Conservation (phyloP, 64 coral and sea anemone genomes). For the Montipora foliosa region DNA sequence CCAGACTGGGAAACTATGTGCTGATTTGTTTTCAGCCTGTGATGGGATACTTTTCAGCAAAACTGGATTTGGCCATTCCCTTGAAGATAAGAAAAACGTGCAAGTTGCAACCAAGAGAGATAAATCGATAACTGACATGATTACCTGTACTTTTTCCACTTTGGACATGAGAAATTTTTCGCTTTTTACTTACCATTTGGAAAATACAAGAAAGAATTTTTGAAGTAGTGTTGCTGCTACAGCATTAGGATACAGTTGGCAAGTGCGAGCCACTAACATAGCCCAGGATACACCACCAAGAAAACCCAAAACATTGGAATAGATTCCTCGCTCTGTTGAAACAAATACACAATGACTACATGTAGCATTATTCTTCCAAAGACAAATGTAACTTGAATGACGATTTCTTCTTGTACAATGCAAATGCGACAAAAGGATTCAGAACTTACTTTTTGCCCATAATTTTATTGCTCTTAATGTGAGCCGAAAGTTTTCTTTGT, state of each 20-base stretch:
- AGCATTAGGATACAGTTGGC: constrained; percentile 99
- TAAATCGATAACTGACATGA: no score
- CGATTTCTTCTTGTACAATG: no score
- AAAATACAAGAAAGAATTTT: constrained; percentile 98
- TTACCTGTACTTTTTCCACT: not conserved
- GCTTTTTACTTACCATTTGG: constrained; percentile 80
- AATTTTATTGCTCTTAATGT: constrained; percentile 93
- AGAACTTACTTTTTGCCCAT: constrained; percentile 95
- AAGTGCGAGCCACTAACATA: constrained; percentile 97
- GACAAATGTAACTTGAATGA: no score
- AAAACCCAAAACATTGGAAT: constrained; percentile 97
- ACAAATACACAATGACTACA: no score
- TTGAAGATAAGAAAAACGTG: constrained; percentile 13
- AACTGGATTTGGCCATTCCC: constrained; percentile 99
- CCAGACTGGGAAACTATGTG: no score
- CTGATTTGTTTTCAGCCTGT: constrained; percentile 59
- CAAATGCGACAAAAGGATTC: no score
- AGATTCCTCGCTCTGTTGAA: constrained; percentile 84
- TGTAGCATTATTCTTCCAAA: no score
- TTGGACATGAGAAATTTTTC: not conserved
- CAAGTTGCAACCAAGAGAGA: no score
- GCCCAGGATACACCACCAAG: constrained; percentile 98
- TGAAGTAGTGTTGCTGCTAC: constrained; percentile 90
- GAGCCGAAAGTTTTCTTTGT: constrained; percentile 87
- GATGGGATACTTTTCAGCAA: constrained; percentile 76